A percentile compares a stretch with the other conserved stretches of the same genome.
Evolutionary conservation across 1,140 invertebrate species (phyloP).

Genomic region (Caenorhabditis briggsae): DNA sequence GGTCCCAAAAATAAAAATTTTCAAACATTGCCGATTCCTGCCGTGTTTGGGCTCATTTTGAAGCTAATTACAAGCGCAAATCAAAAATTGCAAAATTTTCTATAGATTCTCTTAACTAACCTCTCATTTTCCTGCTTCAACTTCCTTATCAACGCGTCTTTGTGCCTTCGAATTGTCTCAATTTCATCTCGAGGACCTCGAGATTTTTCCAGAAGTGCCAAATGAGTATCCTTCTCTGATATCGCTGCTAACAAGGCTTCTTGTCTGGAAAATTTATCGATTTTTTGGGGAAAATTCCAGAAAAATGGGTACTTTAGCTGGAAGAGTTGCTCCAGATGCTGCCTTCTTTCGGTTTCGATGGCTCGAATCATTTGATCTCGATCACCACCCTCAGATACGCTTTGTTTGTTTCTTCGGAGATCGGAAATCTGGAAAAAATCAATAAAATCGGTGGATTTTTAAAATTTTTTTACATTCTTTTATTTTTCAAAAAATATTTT

Average conservation of each 20-base stretch:
- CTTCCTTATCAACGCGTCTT: slow-evolving; percentile 70
- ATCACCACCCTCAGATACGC: slow-evolving; percentile 73
- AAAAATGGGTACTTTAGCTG: slow-evolving; percentile 84
- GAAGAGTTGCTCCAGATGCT: slow-evolving; percentile 84
- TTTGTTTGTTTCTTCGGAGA: slow-evolving; percentile 70
- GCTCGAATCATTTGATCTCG: slow-evolving; percentile 81
- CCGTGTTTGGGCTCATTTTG: not conserved
- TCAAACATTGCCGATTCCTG: too few species aligned
- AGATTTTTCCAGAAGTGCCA: slow-evolving; percentile 86
- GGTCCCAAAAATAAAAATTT: too few species aligned
- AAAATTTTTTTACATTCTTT: not conserved
- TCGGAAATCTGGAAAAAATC: slow-evolving; percentile 76
- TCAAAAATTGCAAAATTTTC: not conserved
- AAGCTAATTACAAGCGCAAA: not conserved
- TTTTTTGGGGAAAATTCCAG: not conserved
- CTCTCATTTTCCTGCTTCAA: slow-evolving; percentile 82
- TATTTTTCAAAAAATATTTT: not conserved
- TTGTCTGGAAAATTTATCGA: slow-evolving; percentile 81
- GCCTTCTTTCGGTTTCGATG: slow-evolving; percentile 82
- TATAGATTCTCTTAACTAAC: not conserved
- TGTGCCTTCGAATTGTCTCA: slow-evolving; percentile 78
- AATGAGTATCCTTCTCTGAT: slow-evolving; percentile 88
- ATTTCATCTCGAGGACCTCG: slow-evolving; percentile 80
- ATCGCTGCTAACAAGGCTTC: slow-evolving; percentile 87
- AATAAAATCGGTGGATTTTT: slow-evolving; percentile 2